A percentile compares a stretch with the other conserved stretches of the same genome.
Conservation (phyloP, 2,113 vertebrate species). For the Pseudorhombus dupliciocellatus region DNA sequence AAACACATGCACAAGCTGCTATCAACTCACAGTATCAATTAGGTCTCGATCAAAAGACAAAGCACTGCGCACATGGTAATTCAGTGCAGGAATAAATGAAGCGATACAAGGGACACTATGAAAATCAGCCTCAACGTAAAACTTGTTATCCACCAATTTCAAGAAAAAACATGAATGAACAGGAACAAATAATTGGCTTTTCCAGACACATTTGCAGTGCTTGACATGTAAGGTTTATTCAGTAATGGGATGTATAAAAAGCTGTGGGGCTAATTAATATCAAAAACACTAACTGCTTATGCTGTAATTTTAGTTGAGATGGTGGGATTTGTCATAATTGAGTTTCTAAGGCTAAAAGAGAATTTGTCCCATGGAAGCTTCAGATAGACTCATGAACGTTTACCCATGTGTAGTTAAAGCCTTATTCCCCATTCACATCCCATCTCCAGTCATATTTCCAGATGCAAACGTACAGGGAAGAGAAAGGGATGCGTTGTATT, state of each 20-base stretch:
- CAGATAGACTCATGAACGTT: conserved; percentile 14
- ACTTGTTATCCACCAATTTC: background rate
- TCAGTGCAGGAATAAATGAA: background rate
- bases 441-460: background rate
- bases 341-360: conserved; percentile 1
- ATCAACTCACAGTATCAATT: background rate
- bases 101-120: background rate
- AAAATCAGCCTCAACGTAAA: background rate
- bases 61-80: background rate
- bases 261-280: background rate
- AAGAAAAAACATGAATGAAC: background rate
- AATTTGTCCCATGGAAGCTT: conserved; percentile 2
- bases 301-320: background rate
- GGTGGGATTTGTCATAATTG: conserved; percentile 6
- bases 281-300: background rate
- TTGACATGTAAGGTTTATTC: background rate
- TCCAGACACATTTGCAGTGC: background rate
- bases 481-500: conserved; percentile 25
- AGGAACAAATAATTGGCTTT: background rate
- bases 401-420: background rate
- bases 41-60: background rate
- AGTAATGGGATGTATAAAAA: background rate
- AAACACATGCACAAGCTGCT: conserved; percentile 1
- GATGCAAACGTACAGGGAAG: background rate
- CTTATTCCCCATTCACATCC: conserved; percentile 2